phyloP scores from a whole-genome alignment of 2,888 invertebrate species.

The Saturnia japonica region DNA sequence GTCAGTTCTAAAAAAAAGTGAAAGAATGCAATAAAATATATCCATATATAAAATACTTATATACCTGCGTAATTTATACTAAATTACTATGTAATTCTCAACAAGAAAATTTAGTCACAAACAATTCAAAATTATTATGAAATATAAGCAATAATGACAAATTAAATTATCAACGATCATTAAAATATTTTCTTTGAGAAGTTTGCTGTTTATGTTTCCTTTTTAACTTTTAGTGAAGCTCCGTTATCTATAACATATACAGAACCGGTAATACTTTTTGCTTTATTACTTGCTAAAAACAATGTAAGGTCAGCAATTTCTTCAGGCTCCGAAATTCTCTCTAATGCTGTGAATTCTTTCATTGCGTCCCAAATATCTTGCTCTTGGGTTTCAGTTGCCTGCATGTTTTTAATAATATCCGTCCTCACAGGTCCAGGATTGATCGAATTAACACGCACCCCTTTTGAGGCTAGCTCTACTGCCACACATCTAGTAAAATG shows the following conservation, averaged over 20 bases:
- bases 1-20: no score
- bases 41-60: not conserved
- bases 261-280: constrained; percentile 25
- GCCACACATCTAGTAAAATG: constrained; percentile 93
- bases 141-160: not conserved
- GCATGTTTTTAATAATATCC: constrained; percentile 32
- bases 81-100: no score
- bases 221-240: not conserved
- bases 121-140: not conserved
- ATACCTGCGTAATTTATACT: not conserved
- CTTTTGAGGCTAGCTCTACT: constrained; percentile 86
- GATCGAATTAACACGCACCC: constrained; percentile 90
- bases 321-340: constrained; percentile 84
- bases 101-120: not conserved
- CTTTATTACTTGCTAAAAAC: constrained; percentile 42
- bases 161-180: not conserved
- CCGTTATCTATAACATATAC: constrained; percentile 21
- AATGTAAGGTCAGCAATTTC: constrained; percentile 41
- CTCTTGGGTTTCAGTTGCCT: constrained; percentile 46
- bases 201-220: constrained; percentile 1
- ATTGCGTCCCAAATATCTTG: constrained; percentile 81
- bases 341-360: constrained; percentile 90
- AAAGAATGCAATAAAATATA: no score
- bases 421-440: constrained; percentile 91
- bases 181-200: not conserved